Evolutionary conservation across 2,113 vertebrate species (phyloP), one percentile per base, ranked within the genome.

Genomic region (Xiphophorus couchianus): DNA sequence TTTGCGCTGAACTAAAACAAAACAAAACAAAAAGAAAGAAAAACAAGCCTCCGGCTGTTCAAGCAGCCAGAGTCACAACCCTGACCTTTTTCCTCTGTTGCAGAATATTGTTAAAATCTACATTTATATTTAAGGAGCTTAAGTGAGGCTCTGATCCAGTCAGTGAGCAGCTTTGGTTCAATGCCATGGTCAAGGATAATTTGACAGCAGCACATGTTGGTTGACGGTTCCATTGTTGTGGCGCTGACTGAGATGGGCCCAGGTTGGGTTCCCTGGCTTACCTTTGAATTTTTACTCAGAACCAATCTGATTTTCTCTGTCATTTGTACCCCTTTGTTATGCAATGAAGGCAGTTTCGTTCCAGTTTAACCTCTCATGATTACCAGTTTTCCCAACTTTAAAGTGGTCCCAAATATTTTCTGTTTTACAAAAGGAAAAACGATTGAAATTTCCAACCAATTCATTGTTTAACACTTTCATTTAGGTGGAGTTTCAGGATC

Each of bases 401-500:
- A n/a, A 58, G 11, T 42, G 35, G 4, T 1, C 4, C 58, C n/a
- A 19, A 9, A 42, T 62, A 28, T 44, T 29, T 39, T 30, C 39
- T 54, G n/a, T 35, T 12, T 15, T 42, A 10, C n/a, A 27, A 6
- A 61, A 25, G 9, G 12, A 33, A 25, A 19, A 54, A 33, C 15
- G 2, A 9, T 44, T 13, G 5, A 61, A 27, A 33, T 37, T 37
- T 37, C 35, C 10, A 37, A 37, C 65, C 63, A n/a, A 74, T 58
- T 33, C 22, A 65, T 25, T 4, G 67, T 61, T 31, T 30, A 0
- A 73, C 31, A 1, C 15, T 4, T 83, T n/a, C 42, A 10, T 33
- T 31, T 91, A 99, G 98, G 97, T 99, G 4, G 98, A 99, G 91
- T 99, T 99, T 90, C 96, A 97, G 61, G 96, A 98, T 2, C 95